phyloP scores from a whole-genome alignment of 2,113 vertebrate species.

The Clarias macrocephalus region DNA sequence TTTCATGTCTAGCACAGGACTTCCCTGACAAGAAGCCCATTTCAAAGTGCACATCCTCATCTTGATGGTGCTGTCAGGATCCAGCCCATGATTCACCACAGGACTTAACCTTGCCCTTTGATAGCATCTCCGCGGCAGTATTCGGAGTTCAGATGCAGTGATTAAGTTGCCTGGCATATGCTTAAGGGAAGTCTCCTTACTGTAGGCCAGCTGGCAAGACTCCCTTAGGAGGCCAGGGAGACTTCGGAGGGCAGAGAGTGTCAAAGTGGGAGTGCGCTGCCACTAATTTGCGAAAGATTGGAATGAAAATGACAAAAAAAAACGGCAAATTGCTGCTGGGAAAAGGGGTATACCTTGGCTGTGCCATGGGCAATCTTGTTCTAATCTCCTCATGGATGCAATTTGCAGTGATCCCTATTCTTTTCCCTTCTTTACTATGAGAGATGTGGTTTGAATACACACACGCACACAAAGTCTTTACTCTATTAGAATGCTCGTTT shows the following conservation, averaged over 20 bases:
- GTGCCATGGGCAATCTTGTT: not conserved
- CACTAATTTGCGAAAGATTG: conserved; percentile 42
- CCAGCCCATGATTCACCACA: not conserved
- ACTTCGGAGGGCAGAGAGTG: conserved; percentile 16
- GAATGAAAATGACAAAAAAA: conserved; percentile 30
- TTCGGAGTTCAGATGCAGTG: not conserved
- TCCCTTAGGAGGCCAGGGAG: conserved; percentile 27
- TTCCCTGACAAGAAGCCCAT: not conserved
- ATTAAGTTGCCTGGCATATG: conserved; percentile 25
- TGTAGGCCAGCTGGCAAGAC: conserved; percentile 18
- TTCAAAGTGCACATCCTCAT: not conserved
- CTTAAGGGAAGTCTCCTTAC: conserved; percentile 28
- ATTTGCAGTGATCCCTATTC: conserved; percentile 17
- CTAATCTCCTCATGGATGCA: not conserved
- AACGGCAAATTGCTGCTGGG: not conserved
- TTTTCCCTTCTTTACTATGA: not conserved
- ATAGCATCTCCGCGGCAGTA: not conserved
- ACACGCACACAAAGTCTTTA: not conserved
- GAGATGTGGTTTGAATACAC: not conserved
- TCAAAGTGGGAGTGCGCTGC: conserved; percentile 26
- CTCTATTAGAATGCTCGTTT: not conserved
- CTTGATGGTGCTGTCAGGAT: not conserved
- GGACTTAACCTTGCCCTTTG: conserved; percentile 2
- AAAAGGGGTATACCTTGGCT: not conserved
- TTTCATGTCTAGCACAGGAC: conserved; percentile 1